phyloP scores from a whole-genome alignment of 2,113 vertebrate species.

The Morone saxatilis region DNA sequence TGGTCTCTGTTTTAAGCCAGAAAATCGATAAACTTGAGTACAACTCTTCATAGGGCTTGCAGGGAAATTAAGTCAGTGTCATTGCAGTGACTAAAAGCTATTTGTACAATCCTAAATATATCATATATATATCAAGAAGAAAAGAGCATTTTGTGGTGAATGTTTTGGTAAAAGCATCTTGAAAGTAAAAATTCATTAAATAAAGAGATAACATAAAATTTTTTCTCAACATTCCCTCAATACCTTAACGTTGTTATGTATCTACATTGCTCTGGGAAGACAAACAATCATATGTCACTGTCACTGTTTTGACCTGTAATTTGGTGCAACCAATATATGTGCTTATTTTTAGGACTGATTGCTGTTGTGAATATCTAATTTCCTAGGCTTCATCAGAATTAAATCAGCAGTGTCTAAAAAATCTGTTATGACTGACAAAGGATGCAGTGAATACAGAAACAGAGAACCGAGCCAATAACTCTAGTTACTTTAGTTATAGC shows the following conservation, averaged over 20 bases:
- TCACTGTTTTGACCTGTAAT: background rate
- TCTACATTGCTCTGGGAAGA: background rate
- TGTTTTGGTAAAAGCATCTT: background rate
- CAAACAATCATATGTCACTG: background rate
- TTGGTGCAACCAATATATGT: background rate
- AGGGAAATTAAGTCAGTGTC: background rate
- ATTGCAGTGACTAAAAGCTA: background rate
- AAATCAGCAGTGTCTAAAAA: background rate
- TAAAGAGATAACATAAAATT: background rate
- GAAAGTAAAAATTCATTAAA: background rate
- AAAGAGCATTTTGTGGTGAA: background rate
- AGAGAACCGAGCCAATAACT: background rate
- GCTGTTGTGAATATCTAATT: background rate
- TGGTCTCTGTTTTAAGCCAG: conserved; percentile 1
- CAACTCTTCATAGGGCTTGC: background rate
- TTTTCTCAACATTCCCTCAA: background rate
- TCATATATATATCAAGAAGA: background rate
- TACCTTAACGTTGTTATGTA: background rate
- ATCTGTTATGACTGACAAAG: background rate
- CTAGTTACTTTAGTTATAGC: too few species aligned
- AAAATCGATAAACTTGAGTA: background rate
- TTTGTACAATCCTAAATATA: background rate
- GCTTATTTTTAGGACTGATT: background rate
- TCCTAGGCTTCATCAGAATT: background rate
- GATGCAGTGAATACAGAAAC: background rate